A percentile compares a stretch with the other conserved stretches of the same genome.
These are phyloP conservation scores for Ptychoptera albimana DNA, from an alignment of 2,888 invertebrate species.

Conservation along the genomic window DNA sequence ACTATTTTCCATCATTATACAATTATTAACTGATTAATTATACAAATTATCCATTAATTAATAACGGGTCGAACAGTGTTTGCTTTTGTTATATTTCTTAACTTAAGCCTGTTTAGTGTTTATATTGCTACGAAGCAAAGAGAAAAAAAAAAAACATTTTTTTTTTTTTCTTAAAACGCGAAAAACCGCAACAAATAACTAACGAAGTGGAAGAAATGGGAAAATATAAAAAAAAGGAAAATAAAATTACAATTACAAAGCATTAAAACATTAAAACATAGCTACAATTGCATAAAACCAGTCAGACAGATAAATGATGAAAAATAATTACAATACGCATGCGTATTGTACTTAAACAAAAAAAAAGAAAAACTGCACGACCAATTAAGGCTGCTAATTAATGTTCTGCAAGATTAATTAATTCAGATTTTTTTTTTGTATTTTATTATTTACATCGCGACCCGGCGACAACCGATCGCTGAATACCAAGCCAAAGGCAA, in stretches of 20 bases:
- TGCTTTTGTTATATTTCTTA: slow-evolving; percentile 7
- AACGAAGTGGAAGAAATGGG: too few species aligned
- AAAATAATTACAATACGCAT: background rate
- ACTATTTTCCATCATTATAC: too few species aligned
- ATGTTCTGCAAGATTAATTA: slow-evolving; percentile 17
- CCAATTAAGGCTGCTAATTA: slow-evolving; percentile 19
- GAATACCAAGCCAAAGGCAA: too few species aligned
- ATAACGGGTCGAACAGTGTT: slow-evolving; percentile 4
- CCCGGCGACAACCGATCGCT: background rate
- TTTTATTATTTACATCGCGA: background rate
- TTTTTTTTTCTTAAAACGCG: too few species aligned
- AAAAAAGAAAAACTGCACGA: slow-evolving; percentile 10
- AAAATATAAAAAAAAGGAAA: too few species aligned
- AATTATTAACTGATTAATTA: slow-evolving; percentile 9
- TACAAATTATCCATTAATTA: slow-evolving; percentile 12
- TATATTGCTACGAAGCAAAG: background rate
- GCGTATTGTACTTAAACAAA: slow-evolving; percentile 10
- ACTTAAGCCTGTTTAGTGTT: background rate
- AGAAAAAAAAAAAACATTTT: too few species aligned
- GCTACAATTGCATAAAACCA: background rate
- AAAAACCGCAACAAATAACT: too few species aligned
- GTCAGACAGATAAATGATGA: background rate
- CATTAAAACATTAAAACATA: too few species aligned
- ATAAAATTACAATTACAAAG: too few species aligned
- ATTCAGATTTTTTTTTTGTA: slow-evolving; percentile 9